Conservation (phyloP, 2,113 vertebrate species). For the Perca schrenkii region DNA sequence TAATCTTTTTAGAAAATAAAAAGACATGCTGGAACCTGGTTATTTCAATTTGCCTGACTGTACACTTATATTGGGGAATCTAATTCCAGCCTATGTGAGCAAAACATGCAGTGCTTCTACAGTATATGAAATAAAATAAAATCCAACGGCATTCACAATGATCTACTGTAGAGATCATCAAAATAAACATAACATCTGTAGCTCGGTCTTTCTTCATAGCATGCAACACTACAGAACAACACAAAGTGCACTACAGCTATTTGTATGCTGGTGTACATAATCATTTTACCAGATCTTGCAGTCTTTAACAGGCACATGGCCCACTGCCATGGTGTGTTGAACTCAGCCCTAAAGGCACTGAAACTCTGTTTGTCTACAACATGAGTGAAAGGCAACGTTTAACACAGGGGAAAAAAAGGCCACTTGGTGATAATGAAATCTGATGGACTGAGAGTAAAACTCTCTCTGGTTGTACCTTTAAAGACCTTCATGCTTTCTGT, state of each 20-base stretch:
- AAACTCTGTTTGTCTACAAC: slow-evolving; percentile 9
- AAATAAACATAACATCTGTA: slow-evolving; percentile 43
- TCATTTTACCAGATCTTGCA: slow-evolving; percentile 73
- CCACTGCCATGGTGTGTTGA: slow-evolving; percentile 30
- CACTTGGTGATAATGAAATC: slow-evolving; percentile 5
- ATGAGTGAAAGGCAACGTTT: slow-evolving; percentile 3
- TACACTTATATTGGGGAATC: neutral
- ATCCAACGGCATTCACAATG: neutral
- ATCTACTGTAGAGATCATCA: neutral
- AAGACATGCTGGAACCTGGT: neutral
- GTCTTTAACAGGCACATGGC: slow-evolving; percentile 38
- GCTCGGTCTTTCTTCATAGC: slow-evolving; percentile 17
- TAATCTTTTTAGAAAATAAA: neutral
- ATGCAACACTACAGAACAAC: slow-evolving; percentile 22
- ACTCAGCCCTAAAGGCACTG: slow-evolving; percentile 16
- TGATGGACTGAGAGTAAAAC: slow-evolving; percentile 5
- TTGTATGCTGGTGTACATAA: slow-evolving; percentile 71
- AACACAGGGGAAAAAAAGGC: neutral
- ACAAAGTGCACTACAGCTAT: slow-evolving; percentile 56
- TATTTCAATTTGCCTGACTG: slow-evolving; percentile 12
- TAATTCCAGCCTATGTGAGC: neutral
- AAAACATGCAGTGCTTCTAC: slow-evolving; percentile 10
- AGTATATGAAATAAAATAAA: neutral
- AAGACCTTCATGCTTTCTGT: slow-evolving; percentile 14
- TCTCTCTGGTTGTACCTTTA: slow-evolving; percentile 6